Conservation (phyloP, 2,888 invertebrate genomes). For the Scotopteryx bipunctaria region DNA sequence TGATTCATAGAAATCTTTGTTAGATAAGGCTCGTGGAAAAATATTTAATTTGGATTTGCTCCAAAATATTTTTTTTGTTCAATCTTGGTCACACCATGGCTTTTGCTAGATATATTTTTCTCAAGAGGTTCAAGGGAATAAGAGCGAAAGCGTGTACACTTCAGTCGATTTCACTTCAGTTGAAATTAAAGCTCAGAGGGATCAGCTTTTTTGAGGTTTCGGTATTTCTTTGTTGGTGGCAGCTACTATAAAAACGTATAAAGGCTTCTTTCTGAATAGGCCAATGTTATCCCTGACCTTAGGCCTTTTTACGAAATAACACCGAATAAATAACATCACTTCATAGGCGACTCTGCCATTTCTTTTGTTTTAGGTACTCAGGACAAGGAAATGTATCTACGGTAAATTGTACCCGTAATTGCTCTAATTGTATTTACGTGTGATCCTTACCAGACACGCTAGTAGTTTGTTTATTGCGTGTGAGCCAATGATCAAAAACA, state of each 20-base stretch:
- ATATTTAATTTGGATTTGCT: too few species aligned
- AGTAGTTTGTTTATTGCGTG: too few species aligned
- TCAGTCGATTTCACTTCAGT: conserved; percentile 70
- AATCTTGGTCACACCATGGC: conserved; percentile 45
- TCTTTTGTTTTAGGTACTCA: too few species aligned
- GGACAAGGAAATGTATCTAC: too few species aligned
- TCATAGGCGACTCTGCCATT: too few species aligned
- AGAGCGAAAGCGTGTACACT: conserved; percentile 77
- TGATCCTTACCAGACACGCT: too few species aligned
- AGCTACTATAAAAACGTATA: conserved; percentile 48
- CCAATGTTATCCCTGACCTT: conserved; percentile 33
- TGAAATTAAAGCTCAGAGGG: conserved; percentile 68
- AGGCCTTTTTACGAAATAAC: conserved; percentile 1
- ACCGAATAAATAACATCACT: not conserved
- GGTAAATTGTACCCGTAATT: too few species aligned
- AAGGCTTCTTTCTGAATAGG: conserved; percentile 38
- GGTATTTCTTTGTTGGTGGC: conserved; percentile 53
- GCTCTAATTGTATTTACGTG: too few species aligned
- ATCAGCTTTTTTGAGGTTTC: conserved; percentile 61
- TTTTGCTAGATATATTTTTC: conserved; percentile 49
- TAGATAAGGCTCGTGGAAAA: too few species aligned
- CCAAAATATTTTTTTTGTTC: conserved; percentile 51
- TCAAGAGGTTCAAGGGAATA: conserved; percentile 60
- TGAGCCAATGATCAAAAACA: too few species aligned
- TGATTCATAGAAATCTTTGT: too few species aligned